Conservation (phyloP, 2,888 invertebrate species). For the Oxyteleia sp. region DNA sequence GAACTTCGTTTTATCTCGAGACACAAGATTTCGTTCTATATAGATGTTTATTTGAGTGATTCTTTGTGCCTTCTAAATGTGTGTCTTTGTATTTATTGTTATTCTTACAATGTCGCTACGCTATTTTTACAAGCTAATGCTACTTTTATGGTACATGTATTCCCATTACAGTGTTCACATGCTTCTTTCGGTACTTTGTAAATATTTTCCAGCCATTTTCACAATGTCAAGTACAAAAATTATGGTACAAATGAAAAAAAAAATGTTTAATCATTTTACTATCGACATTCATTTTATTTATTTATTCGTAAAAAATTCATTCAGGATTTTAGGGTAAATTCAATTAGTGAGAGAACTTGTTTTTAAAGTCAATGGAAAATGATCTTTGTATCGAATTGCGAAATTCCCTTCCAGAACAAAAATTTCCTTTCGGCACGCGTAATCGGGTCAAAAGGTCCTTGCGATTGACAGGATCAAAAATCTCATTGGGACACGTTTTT, state of each 20-base stretch:
- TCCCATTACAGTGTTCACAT: slow-evolving; percentile 69
- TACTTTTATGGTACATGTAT: slow-evolving; percentile 82
- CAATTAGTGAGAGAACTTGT: too few species aligned
- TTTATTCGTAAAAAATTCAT: too few species aligned
- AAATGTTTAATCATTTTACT: too few species aligned
- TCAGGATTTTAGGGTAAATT: too few species aligned
- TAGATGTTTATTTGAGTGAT: slow-evolving; percentile 22
- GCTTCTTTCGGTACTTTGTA: slow-evolving; percentile 5
- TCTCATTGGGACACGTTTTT: too few species aligned
- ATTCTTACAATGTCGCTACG: slow-evolving; percentile 61
- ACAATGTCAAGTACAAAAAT: slow-evolving; percentile 3
- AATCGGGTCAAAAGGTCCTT: not conserved
- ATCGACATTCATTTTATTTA: too few species aligned
- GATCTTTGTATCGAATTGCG: not conserved
- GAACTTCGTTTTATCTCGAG: slow-evolving; percentile 14
- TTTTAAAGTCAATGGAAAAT: not conserved
- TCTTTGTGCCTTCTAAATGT: slow-evolving; percentile 41
- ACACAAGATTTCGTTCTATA: slow-evolving; percentile 17
- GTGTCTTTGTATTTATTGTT: slow-evolving; percentile 49
- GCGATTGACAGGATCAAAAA: too few species aligned
- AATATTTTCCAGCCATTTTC: not conserved
- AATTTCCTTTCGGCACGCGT: not conserved
- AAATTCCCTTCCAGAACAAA: not conserved
- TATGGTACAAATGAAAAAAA: not conserved
- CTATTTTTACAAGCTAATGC: slow-evolving; percentile 77